phyloP scores from a whole-genome alignment of 2,888 invertebrate species.

The Cabera pusaria region DNA sequence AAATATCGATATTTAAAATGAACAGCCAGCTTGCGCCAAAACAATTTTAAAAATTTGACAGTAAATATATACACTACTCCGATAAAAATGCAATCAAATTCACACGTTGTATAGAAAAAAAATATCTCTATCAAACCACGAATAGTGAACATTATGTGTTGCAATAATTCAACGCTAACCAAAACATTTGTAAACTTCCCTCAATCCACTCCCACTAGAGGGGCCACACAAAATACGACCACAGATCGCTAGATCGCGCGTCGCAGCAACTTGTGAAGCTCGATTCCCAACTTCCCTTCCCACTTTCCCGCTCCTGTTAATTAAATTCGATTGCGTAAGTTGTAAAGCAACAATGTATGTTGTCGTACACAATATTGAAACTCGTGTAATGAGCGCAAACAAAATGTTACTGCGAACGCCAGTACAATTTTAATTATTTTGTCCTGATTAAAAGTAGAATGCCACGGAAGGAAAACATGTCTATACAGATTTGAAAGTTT shows the following conservation, averaged over 20 bases:
- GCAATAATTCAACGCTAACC: too few species aligned
- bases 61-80: too few species aligned
- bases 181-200: too few species aligned
- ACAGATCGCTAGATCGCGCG: slow-evolving; percentile 65
- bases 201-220: slow-evolving; percentile 36
- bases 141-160: too few species aligned
- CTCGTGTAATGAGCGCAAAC: slow-evolving; percentile 21
- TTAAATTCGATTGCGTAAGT: slow-evolving; percentile 51
- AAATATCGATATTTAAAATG: too few species aligned
- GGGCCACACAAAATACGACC: slow-evolving; percentile 59
- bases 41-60: too few species aligned
- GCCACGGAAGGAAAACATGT: not conserved
- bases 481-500: not conserved
- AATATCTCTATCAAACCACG: too few species aligned
- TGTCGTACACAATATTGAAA: slow-evolving; percentile 23
- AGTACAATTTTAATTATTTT: slow-evolving; percentile 13
- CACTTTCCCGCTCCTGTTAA: slow-evolving; percentile 54
- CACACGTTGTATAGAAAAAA: too few species aligned
- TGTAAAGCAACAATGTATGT: slow-evolving; percentile 35
- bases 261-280: slow-evolving; percentile 58
- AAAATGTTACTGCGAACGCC: slow-evolving; percentile 12
- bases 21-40: too few species aligned
- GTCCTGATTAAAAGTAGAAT: slow-evolving; percentile 2
- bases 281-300: slow-evolving; percentile 42
- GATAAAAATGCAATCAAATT: too few species aligned